Conservation (phyloP, 2,113 vertebrate genomes). For the Phylloscopus trochiloides region DNA sequence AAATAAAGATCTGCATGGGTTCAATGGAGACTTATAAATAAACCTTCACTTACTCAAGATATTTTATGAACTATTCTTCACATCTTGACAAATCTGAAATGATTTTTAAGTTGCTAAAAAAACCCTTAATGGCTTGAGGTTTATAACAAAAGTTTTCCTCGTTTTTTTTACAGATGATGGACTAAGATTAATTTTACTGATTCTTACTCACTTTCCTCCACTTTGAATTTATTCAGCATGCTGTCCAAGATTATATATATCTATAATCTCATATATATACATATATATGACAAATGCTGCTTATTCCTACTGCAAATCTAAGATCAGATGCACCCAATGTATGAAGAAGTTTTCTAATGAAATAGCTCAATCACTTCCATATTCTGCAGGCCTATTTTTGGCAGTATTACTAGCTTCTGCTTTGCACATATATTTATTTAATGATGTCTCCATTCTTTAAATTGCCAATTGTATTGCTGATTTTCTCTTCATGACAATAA, state of each 20-base stretch:
- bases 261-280: not conserved
- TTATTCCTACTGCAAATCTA: not conserved
- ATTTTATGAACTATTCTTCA: not conserved
- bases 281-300: not conserved
- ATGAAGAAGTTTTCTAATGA: not conserved
- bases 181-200: not conserved
- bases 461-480: constrained; percentile 28
- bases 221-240: not conserved
- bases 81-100: not conserved
- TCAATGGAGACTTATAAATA: not conserved
- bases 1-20: not conserved
- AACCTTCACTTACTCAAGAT: not conserved
- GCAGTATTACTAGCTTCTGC: not conserved
- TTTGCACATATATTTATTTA: constrained; percentile 43
- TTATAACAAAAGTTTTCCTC: not conserved
- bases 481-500: constrained; percentile 28
- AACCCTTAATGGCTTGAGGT: not conserved
- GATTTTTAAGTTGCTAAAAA: not conserved
- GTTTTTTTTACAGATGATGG: not conserved
- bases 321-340: not conserved
- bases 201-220: not conserved
- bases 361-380: not conserved
- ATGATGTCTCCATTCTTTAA: constrained; percentile 20
- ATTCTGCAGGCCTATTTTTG: constrained; percentile 36
- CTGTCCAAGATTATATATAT: not conserved